Evolutionary conservation across 2,113 vertebrate genomes (phyloP), one percentile per base, ranked within the genome.

Genomic region (Platichthys flesus): DNA sequence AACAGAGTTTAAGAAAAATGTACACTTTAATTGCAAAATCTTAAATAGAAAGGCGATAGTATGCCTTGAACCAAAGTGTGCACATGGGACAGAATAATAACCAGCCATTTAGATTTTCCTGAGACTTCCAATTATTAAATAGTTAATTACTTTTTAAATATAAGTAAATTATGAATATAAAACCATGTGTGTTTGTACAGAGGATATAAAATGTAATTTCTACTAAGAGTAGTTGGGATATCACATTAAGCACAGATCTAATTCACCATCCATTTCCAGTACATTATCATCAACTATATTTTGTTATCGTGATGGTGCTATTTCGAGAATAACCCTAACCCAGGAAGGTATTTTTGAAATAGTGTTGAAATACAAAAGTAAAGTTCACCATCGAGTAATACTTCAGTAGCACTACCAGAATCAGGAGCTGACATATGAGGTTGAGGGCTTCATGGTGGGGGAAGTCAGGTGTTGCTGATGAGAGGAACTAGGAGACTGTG

Each of bases 361-460:
- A 31, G 20, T 5, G 7, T 54, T 7, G 8, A 16, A 61, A 60
- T 13, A 26, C 10, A 20, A 49, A 24, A 51, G 26, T 5, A 14
- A 73, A 31, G 4, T 59, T 54, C 7, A 20, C 2, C 3, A 3
- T 21, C 1, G 12, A 18, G 14, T 42, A 5, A 12, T 21, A 56
- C 16, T 14, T 51, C 31, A 45, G 59, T 13, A 0, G 2, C 0
- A 1, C 23, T 61, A 9, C 23, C 15, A 35, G 52, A 71, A 47
- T 93, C 86, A 93, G 59, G 94, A 88, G 91, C 70, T 91, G 84
- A 90, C 93, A 67, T 93, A 93, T 6, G 91, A 92, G 9, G 90
- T 82, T 0, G 83, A 83, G 28, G 89, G 78, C 77, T 93, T 94
- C 71, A 93, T 86, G 58, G 74, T 71, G 3, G 92, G 60, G 1